These are phyloP conservation scores for Myotis pilosus DNA, from an alignment of 2,797 vertebrate genomes.

Conservation along the genomic window DNA sequence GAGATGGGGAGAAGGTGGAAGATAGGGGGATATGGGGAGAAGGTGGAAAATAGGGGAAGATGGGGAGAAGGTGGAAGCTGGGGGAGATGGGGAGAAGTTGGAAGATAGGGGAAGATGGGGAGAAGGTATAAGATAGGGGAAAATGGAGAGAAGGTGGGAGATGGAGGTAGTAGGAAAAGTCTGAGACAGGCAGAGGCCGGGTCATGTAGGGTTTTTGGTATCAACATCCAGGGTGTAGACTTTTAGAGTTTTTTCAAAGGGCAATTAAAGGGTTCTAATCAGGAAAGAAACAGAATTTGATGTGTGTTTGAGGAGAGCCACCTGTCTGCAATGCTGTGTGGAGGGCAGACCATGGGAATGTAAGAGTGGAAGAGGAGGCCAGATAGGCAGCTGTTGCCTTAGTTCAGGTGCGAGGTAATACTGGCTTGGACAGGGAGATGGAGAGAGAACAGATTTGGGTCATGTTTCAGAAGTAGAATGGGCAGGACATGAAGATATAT, in stretches of 20 bases:
- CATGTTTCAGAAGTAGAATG: not conserved
- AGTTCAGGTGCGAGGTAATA: not conserved
- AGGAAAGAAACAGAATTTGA: not conserved
- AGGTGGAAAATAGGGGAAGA: not conserved
- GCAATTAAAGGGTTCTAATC: not conserved
- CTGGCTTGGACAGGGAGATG: not conserved
- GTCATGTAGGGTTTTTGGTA: not conserved
- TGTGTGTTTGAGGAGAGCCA: not conserved
- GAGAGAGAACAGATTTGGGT: not conserved
- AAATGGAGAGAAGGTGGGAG: not conserved
- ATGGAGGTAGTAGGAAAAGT: not conserved
- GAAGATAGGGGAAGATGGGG: no score
- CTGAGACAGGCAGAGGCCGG: not conserved
- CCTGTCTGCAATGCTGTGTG: not conserved
- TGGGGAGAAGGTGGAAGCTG: not conserved
- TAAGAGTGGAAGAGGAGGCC: not conserved
- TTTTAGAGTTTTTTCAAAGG: not conserved
- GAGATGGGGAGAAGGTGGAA: not conserved
- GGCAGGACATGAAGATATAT: not conserved
- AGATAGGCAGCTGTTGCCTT: not conserved
- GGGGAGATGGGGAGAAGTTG: no score
- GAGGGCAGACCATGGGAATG: not conserved
- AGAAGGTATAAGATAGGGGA: no score
- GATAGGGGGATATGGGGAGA: no score
- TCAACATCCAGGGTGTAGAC: not conserved